Base-by-base conservation (phyloP, 2,113 vertebrate genomes). In the Haemorhous mexicanus region DNA sequence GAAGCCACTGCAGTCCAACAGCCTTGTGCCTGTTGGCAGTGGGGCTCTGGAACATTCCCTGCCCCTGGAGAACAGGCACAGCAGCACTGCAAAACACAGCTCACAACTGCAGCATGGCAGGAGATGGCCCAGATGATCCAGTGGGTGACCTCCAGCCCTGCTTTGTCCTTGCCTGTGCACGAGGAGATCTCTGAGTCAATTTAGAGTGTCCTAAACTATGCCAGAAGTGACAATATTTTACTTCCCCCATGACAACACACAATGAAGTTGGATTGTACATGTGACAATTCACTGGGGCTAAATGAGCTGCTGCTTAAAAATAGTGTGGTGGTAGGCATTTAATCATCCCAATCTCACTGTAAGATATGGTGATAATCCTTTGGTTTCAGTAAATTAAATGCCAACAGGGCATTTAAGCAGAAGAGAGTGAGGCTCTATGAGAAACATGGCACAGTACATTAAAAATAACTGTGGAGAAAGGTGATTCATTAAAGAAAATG, bases 221-320 rank as follows among this genome's bases (percentile, higher is more conserved):
- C 69, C 44, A 43, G 46, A 30, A 86, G 43, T 28, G 86, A 35
- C 64, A 44, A 24, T 92, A 74, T 94, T 95, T 96, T 73, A 94
- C 47, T 72, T 91, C 44, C 41, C 41, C 79, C 67, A 19, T 93
- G 83, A 67, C 83, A 86, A n/a, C 55, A 15, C 47, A 5, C 47
- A 64, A 35, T 80, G 92, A 89, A 94, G 72, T 55, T 76, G 50
- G 50, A 82, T 95, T 85, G 80, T 66, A 41, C 21, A 1, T 75
- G 72, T 37, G 72, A 69, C 49, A 46, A 63, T 85, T 93, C 66
- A 52, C 55, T 37, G 56, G 44, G 55, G 53, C 46, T 66, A 84
- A 92, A 95, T 92, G 88, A 96, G 90, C 39, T 39, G 68, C 53
- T 90, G 63, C 75, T 87, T 90, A 89, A 92, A 91, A 89, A 82